Percentiles rank a stretch among this genome's conserved stretches.
Conservation (phyloP, 2,888 invertebrate species). For the Pheosia tremula region DNA sequence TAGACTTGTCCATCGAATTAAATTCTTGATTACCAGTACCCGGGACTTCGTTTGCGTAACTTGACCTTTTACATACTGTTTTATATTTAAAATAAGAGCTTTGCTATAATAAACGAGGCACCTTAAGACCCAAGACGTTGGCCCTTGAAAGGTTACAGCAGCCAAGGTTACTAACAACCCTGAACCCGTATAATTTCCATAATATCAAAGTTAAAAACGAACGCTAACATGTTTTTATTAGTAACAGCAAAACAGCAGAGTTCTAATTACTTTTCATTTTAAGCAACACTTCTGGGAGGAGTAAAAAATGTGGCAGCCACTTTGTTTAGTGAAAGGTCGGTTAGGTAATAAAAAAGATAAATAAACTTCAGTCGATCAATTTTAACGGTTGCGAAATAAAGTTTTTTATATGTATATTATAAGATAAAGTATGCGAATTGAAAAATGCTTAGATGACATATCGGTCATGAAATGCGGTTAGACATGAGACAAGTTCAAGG, state of each 20-base stretch:
- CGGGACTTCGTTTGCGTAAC: too few relatives aligned
- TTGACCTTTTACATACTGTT: too few relatives aligned
- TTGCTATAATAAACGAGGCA: background rate
- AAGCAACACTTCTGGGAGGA: slow-evolving; percentile 11
- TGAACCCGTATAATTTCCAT: background rate
- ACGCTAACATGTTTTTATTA: slow-evolving; percentile 21
- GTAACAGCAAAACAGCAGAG: slow-evolving; percentile 6
- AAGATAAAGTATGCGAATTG: too few relatives aligned
- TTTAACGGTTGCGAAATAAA: background rate
- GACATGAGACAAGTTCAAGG: too few relatives aligned
- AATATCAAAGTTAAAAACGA: background rate
- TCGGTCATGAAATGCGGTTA: too few relatives aligned
- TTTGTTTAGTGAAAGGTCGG: background rate
- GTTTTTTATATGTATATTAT: too few relatives aligned
- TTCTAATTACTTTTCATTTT: slow-evolving; percentile 38
- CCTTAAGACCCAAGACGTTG: background rate
- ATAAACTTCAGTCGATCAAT: background rate
- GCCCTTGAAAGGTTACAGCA: background rate
- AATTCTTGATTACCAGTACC: too few relatives aligned
- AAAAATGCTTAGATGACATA: too few relatives aligned
- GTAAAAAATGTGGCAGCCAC: slow-evolving; percentile 4
- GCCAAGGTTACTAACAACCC: background rate
- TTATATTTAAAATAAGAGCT: background rate
- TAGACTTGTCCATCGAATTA: background rate
- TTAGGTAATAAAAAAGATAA: background rate